phyloP scores from a whole-genome alignment of 2,797 vertebrate species.

The Dipus sagitta region DNA sequence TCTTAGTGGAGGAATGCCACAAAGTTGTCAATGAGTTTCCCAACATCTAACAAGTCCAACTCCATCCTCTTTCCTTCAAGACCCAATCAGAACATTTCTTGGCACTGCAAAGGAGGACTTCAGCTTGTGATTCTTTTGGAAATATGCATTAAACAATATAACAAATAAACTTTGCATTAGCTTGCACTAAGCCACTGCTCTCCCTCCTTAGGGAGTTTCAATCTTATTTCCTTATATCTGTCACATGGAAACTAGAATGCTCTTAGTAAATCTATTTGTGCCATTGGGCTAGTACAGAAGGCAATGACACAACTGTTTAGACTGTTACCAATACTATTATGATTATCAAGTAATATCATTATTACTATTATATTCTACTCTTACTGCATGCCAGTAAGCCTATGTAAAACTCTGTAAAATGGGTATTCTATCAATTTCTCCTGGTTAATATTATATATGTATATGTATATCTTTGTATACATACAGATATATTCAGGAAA shows the following conservation, averaged over 20 bases:
- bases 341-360: background rate
- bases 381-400: background rate
- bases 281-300: background rate
- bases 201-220: conserved; percentile 31
- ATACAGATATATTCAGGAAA: background rate
- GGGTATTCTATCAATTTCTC: background rate
- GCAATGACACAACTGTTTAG: background rate
- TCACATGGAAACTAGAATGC: background rate
- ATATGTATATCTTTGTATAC: background rate
- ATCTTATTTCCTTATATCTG: background rate
- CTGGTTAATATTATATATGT: background rate
- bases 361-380: background rate
- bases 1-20: background rate
- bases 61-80: background rate
- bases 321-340: background rate
- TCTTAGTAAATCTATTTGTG: background rate
- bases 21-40: background rate
- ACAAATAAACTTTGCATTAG: background rate
- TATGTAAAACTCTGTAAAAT: background rate
- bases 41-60: background rate
- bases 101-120: background rate
- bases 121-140: conserved; percentile 11
- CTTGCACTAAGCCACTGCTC: background rate
- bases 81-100: conserved; percentile 13
- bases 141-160: conserved; percentile 2